Evolutionary conservation across 2,888 invertebrate genomes (phyloP), one percentile per base, ranked within the genome.

Genomic region (Cosmia pyralina): DNA sequence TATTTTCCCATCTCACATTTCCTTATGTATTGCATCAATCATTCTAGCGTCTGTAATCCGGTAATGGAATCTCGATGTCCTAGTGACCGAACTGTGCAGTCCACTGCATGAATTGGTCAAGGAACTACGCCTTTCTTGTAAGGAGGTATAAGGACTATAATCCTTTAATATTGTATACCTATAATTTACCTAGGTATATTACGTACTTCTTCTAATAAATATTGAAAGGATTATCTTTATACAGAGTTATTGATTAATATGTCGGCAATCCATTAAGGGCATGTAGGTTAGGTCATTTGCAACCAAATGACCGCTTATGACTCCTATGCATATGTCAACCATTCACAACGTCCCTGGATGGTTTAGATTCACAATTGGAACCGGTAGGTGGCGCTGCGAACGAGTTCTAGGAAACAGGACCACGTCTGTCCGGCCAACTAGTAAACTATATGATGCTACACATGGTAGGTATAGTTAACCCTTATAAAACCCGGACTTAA

Each of bases 31-130:
- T 77, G n/a, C 63, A 28, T 34, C 53, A 76, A 28, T 53, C 22
- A 19, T 13, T 48, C 10, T 55, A 64, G 10, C 48, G 4, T 41
- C n/a, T 13, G 34, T 62, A 72, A 66, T 73, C 55, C 60, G 44
- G 22, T 64, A 50, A 63, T 74, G 74, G 74, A 79, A 79, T 66
- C 77, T 79, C 53, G 58, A 48, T 63, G 80, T 53, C 80, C 80
- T 34, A 79, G 19, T 73, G 52, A 67, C 46, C 70, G 44, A 52
- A n/a, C 22, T 70, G 1, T n/a, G 44, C 48, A 50, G 48, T 63
- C 57, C n/a, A 63, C n/a, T 63, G 52, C 34, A 53, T 63, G 22
- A 48, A 79, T 73, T 79, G 67, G 48, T 62, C 22, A 67, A 53
- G n/a, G n/a, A n/a, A n/a, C n/a, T n/a, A n/a, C n/a, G 41, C 22